phyloP scores from a whole-genome alignment of 2,888 invertebrate genomes.

The Sepiola atlantica region DNA sequence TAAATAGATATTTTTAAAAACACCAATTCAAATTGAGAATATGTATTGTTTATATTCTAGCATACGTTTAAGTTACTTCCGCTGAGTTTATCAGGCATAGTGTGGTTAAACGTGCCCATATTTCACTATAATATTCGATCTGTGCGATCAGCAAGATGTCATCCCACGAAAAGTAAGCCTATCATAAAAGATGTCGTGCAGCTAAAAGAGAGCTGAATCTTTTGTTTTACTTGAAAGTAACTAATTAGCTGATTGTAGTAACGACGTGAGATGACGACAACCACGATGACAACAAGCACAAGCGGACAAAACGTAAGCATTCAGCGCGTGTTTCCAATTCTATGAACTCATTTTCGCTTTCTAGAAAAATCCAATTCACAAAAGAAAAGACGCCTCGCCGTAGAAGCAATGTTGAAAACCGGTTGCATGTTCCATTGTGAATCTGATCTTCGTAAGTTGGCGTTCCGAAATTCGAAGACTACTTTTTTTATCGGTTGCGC shows the following conservation, averaged over 20 bases:
- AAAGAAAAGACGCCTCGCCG: constrained; percentile 6
- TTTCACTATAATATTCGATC: neutral
- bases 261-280: neutral
- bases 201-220: neutral
- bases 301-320: constrained; percentile 43
- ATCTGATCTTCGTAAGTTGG: neutral
- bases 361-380: neutral
- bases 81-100: neutral
- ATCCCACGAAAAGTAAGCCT: neutral
- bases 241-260: constrained; percentile 44
- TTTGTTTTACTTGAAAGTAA: constrained; percentile 15
- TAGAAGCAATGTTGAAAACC: neutral
- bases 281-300: neutral
- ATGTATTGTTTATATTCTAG: too few species aligned
- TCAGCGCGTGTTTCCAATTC: constrained; percentile 46
- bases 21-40: too few species aligned
- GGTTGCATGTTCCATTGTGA: constrained; percentile 24
- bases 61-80: neutral
- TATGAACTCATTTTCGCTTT: constrained; percentile 45
- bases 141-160: neutral
- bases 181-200: neutral
- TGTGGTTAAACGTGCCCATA: neutral
- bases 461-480: neutral
- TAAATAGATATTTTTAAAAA: neutral
- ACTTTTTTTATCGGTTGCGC: too few species aligned